phyloP scores from a whole-genome alignment of 2,113 vertebrate genomes.

The Calidris pygmaea region DNA sequence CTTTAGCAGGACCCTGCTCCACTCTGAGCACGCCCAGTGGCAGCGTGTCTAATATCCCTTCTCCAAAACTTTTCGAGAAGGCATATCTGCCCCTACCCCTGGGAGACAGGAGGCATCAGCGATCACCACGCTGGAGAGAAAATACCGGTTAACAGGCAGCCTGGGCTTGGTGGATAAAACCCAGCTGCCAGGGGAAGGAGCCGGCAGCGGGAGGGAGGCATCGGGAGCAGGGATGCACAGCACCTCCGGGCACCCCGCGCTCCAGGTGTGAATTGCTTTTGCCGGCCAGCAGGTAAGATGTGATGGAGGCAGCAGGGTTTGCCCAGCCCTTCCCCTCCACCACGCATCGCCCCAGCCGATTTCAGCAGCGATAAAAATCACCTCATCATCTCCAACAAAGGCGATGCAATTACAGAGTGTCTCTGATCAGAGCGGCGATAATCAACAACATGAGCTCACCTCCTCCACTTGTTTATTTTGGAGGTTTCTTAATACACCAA shows the following conservation, averaged over 20 bases:
- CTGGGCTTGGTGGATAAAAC: not conserved
- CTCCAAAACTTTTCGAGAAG: not conserved
- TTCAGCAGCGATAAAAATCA: not conserved
- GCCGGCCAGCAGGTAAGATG: not conserved
- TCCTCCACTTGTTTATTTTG: not conserved
- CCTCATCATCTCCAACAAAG: not conserved
- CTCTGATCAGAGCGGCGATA: not conserved
- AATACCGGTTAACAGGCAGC: not conserved
- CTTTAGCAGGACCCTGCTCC: not conserved
- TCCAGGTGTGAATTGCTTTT: constrained; percentile 61
- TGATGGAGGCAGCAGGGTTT: not conserved
- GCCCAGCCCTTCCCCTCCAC: constrained; percentile 46
- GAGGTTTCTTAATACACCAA: not conserved
- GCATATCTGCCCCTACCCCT: not conserved
- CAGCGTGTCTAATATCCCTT: not conserved
- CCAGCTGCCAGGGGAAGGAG: not conserved
- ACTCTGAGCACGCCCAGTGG: not conserved
- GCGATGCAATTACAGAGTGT: not conserved
- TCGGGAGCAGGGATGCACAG: not conserved
- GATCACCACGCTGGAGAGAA: accelerated
- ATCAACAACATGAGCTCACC: not conserved
- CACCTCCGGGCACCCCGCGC: accelerated
- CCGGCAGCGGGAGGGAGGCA: not conserved
- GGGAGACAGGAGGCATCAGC: not conserved
- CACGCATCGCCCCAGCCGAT: not conserved